Base-by-base conservation (phyloP, 2,888 invertebrate genomes). In the Spicauda simplicius region DNA sequence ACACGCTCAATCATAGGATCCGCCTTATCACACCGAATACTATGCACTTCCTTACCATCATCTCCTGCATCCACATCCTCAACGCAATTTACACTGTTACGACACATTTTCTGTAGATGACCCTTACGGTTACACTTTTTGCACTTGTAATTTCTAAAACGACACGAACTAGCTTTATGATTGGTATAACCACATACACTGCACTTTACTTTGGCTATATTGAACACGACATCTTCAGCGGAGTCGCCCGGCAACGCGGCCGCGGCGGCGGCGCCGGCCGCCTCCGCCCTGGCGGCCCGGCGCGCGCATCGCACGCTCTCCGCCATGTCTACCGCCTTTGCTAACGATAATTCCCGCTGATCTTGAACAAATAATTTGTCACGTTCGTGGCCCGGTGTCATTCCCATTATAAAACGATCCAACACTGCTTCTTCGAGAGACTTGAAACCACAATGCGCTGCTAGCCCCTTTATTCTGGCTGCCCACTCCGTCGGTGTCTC, bases 31-130 rank as follows among this genome's bases (percentile, higher is more conserved):
- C 71, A 71, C 0, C 70, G 62, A 62, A 72, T 74, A 69, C 69
- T 70, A 53, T 54, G 65, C 33, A 72, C 48, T 25, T 18, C 66
- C 72, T 74, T 53, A 74, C 74, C 74, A 33, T 72, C 74, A 50
- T 64, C 65, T 52, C 57, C 56, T 33, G 45, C 55, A 12, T 18
- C 41, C 37, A 54, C 61, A 56, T 71, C 70, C 58, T 70, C 69
- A 8, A 71, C 67, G 33, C 41, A 68, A n/a, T 71, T 70, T 20
- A 64, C 64, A 37, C 37, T 64, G 11, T 16, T 48, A n/a, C 48
- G 64, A 45, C 64, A 64, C 50, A 64, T 64, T 53, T 57, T 64
- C 18, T 33, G 48, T 20, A 64, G 12, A 64, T 57, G 64, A 18
- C 64, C 64, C 14, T 64, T 64, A 37, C 57, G 50, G 18, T 64